Conservation (phyloP, 1,140 invertebrate species). For the Megathymus violae region DNA sequence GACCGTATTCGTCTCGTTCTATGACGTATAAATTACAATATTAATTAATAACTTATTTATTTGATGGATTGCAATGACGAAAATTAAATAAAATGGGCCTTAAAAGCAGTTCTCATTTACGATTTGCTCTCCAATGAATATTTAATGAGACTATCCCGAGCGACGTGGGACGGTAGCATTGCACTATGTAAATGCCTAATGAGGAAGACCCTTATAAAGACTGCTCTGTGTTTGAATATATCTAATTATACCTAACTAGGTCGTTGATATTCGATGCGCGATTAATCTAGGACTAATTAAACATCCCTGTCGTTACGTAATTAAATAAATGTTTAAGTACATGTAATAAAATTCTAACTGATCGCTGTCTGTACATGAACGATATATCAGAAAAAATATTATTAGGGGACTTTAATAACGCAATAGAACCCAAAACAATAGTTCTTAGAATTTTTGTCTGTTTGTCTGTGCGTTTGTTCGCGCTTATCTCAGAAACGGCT, state of each 20-base stretch:
- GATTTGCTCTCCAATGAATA: constrained; percentile 69
- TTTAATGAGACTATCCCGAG: constrained; percentile 56
- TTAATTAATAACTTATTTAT: too few species aligned
- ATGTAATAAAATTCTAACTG: too few species aligned
- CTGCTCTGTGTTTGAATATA: constrained; percentile 64
- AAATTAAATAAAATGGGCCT: constrained; percentile 62
- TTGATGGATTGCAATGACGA: too few species aligned
- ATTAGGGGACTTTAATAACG: too few species aligned
- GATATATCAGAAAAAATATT: too few species aligned
- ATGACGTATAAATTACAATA: too few species aligned
- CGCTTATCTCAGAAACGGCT: too few species aligned
- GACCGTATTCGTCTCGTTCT: too few species aligned
- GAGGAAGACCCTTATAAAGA: constrained; percentile 65
- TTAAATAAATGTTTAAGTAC: constrained; percentile 8
- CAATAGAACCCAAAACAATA: too few species aligned
- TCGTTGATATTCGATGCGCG: constrained; percentile 62
- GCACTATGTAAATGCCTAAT: constrained; percentile 65
- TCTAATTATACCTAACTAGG: constrained; percentile 67
- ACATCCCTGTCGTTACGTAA: constrained; percentile 37
- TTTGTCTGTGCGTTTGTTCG: too few species aligned
- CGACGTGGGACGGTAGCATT: constrained; percentile 40
- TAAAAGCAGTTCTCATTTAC: constrained; percentile 58
- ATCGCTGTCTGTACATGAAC: too few species aligned
- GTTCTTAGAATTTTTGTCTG: too few species aligned
- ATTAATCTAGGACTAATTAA: constrained; percentile 55